These are phyloP conservation scores for Sterrhoptilus dennistouni DNA, from an alignment of 2,113 vertebrate genomes.

Conservation along the genomic window DNA sequence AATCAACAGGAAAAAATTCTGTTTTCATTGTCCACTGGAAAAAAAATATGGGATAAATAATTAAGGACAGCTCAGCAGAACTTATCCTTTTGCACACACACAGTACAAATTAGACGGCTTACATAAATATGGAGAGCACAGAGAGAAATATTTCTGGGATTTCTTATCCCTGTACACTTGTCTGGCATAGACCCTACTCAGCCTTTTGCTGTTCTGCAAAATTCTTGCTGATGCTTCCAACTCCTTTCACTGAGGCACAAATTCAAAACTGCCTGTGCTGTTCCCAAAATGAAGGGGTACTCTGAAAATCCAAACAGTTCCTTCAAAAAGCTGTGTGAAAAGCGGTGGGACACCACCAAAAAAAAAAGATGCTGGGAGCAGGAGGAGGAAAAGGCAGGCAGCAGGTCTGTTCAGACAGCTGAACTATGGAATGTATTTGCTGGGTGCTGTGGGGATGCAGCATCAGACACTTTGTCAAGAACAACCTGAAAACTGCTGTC, in stretches of 20 bases:
- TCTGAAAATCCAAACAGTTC: not conserved
- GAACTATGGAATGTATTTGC: fast-evolving
- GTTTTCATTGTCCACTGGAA: not conserved
- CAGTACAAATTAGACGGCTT: not conserved
- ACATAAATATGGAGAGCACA: not conserved
- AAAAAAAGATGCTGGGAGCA: not conserved
- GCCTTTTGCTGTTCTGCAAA: not conserved
- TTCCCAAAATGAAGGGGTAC: not conserved
- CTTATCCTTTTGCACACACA: not conserved
- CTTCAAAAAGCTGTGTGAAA: not conserved
- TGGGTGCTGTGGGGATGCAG: not conserved
- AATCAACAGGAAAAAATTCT: not conserved
- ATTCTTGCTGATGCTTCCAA: not conserved
- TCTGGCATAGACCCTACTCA: not conserved
- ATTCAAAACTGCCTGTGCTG: not conserved
- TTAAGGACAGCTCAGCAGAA: not conserved
- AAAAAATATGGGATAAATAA: not conserved
- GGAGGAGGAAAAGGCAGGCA: not conserved
- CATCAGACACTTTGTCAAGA: not conserved
- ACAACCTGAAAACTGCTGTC: not conserved
- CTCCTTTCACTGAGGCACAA: not conserved
- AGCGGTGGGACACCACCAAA: not conserved
- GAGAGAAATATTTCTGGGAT: not conserved
- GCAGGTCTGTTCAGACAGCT: not conserved
- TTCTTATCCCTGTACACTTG: not conserved